phyloP scores from a whole-genome alignment of 2,797 vertebrate species.

The Enteromius thamalakanensis region DNA sequence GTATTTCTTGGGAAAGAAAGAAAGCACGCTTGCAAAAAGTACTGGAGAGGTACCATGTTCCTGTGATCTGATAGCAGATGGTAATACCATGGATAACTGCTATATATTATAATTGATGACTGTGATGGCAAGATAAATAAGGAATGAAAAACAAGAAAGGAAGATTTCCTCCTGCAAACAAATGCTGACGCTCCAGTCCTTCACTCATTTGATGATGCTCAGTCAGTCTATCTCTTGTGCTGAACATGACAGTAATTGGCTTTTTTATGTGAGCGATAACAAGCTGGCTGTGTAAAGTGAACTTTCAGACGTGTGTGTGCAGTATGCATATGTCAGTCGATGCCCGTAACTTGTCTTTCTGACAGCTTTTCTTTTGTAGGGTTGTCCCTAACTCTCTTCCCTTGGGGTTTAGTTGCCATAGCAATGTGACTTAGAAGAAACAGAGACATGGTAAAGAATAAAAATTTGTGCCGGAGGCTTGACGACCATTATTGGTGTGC shows the following conservation, averaged over 20 bases:
- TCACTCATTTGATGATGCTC: background rate
- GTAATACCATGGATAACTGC: background rate
- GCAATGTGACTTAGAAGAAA: conserved; percentile 69
- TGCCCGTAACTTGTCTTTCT: conserved; percentile 59
- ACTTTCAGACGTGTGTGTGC: conserved; percentile 12
- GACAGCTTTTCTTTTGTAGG: conserved; percentile 71
- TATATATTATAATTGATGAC: conserved; percentile 2
- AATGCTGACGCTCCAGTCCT: background rate
- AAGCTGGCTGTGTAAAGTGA: conserved; percentile 8
- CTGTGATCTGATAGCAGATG: conserved; percentile 8
- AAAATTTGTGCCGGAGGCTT: conserved; percentile 71
- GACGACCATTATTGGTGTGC: conserved; percentile 57
- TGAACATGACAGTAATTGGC: conserved; percentile 12
- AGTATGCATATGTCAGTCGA: conserved; percentile 17
- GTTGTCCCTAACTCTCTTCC: conserved; percentile 64
- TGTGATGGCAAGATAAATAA: background rate
- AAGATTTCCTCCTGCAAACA: background rate
- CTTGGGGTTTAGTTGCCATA: conserved; percentile 80
- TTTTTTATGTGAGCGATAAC: conserved; percentile 18
- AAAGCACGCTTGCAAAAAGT: background rate
- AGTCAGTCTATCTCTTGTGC: background rate
- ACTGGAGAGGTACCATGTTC: background rate
- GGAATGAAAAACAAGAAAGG: background rate
- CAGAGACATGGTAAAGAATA: conserved; percentile 69
- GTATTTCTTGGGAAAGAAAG: background rate